Base-by-base conservation (phyloP, 2,797 vertebrate species). In the Tenualosa thibaudeaui region DNA sequence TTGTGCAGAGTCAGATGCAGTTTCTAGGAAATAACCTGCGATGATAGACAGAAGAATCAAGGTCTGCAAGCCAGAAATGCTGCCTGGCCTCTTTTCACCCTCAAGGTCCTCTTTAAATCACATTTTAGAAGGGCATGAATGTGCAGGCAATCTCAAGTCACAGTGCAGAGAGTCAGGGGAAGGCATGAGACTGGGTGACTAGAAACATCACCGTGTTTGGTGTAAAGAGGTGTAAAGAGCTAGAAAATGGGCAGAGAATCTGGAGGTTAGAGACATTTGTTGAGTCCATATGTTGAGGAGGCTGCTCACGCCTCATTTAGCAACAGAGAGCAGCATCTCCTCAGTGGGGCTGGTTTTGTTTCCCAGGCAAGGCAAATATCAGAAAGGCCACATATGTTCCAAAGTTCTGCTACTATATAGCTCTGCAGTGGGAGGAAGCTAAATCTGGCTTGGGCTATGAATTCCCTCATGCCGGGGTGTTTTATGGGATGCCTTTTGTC, bases 241-340 rank as follows among this genome's bases (percentile, higher is more conserved):
- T 22, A 26, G 37, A 43, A 78, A 17, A 78, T 78, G 37, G 22
- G 37, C 37, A 22, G 71, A 78, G 71, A 78, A 15, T 22, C 37
- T 2, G 71, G 43, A 75, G 65, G 68, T 75, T 40, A 43, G 31
- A 75, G 13, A 40, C 68, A 75, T 75, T 75, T 75, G 68, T 15
- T 75, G 15, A 75, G 68, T 10, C 68, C 68, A 75, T 75, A 75
- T 75, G 68, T 40, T 43, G 68, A 75, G 37, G 68, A 75, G 68
- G 31, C 68, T 75, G 68, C 15, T 75, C 68, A 75, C 15, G 31
- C 68, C 31, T 43, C 68, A 75, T 75, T 75, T 75, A 40, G 17
- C 68, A 75, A 43, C 68, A 15, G 68, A 43, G 68, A 75, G 37
- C 68, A 19, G 68, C 31, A 4, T 75, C 31, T 75, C 68, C 68